phyloP scores from a whole-genome alignment of 2,797 vertebrate species.

The Hemibagrus guttatus region DNA sequence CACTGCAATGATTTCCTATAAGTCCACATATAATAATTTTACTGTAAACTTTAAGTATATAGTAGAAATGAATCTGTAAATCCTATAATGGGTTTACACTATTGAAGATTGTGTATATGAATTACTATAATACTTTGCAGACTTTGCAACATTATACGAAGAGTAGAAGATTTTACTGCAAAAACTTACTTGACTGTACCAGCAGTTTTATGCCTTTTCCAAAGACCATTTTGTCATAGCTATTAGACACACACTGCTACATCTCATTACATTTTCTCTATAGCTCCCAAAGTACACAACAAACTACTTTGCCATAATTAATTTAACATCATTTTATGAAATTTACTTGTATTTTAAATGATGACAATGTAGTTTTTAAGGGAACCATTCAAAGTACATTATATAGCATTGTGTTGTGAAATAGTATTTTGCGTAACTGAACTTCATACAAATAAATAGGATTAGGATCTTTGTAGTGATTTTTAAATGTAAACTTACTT shows the following conservation, averaged over 20 bases:
- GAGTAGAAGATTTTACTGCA: not conserved
- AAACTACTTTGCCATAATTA: not conserved
- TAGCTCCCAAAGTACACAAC: not conserved
- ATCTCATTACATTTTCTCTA: not conserved
- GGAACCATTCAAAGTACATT: not conserved
- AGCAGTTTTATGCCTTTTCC: not conserved
- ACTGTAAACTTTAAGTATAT: not conserved
- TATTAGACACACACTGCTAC: not conserved
- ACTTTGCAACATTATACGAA: not conserved
- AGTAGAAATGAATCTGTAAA: not conserved
- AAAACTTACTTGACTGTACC: slow-evolving; percentile 29
- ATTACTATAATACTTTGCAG: not conserved
- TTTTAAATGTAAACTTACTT: slow-evolving; percentile 57
- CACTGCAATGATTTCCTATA: slow-evolving; percentile 22
- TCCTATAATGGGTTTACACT: not conserved
- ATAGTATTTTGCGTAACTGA: not conserved
- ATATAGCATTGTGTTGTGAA: not conserved
- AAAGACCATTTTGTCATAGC: not conserved
- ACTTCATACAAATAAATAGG: not conserved
- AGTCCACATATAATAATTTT: not conserved
- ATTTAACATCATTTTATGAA: not conserved
- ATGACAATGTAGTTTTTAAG: not conserved
- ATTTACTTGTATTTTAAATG: not conserved
- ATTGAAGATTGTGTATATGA: not conserved
- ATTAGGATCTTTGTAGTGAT: not conserved